Conservation (phyloP, 2,113 vertebrate species). For the Illadopsis cleaveri region DNA sequence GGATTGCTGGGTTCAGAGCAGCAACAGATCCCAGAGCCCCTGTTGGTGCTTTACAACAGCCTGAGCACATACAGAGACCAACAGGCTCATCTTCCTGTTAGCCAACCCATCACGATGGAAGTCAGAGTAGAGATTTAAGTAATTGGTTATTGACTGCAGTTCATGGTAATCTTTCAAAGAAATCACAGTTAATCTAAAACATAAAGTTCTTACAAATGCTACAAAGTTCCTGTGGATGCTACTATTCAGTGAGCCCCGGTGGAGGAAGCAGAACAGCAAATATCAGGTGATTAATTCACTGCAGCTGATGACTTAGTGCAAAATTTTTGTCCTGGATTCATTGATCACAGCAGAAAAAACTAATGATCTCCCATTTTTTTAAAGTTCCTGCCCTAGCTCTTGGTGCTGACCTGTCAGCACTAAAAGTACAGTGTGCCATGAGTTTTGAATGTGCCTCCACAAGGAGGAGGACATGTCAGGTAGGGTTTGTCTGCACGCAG, state of each 20-base stretch:
- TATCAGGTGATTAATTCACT: accelerated
- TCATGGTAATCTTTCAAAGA: background rate
- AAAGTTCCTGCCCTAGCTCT: background rate
- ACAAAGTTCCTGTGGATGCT: background rate
- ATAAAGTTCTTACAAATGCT: background rate
- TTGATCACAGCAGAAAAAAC: background rate
- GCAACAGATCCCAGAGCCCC: background rate
- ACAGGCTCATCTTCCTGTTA: background rate
- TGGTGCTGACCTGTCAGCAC: background rate
- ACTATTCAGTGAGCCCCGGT: background rate
- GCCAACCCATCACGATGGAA: accelerated
- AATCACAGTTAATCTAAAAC: background rate
- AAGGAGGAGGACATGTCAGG: accelerated
- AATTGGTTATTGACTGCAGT: background rate
- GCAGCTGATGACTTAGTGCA: background rate
- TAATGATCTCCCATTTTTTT: background rate
- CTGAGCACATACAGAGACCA: background rate
- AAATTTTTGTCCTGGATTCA: background rate
- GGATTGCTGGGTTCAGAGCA: background rate
- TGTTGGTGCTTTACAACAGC: background rate
- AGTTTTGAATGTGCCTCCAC: background rate
- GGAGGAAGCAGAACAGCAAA: background rate
- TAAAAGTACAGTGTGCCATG: background rate
- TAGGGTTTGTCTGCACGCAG: background rate
- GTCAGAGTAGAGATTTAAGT: background rate